Conservation (phyloP, 2,797 vertebrate species). For the Mus minutoides region DNA sequence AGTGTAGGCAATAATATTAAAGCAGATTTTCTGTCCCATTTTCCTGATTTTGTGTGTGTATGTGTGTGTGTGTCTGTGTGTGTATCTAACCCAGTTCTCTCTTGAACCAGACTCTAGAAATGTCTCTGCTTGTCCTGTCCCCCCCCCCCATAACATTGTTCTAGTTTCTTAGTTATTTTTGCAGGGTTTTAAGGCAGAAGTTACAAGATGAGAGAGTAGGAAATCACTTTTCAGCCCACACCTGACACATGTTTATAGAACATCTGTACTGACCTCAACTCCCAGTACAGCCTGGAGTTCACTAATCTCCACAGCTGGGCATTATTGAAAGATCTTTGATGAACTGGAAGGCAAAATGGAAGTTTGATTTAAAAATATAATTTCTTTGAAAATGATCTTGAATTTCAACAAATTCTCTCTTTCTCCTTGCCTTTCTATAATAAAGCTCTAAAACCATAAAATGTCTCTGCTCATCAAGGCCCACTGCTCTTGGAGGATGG, state of each 20-base stretch:
- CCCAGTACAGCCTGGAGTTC: neutral
- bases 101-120: neutral
- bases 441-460: too few species aligned
- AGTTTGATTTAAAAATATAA: neutral
- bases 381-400: constrained; percentile 20
- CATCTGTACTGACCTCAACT: neutral
- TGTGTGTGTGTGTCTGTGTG: neutral
- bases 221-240: neutral
- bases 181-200: neutral
- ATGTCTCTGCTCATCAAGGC: too few species aligned
- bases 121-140: neutral
- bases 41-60: neutral
- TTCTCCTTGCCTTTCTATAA: too few species aligned
- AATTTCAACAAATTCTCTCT: constrained; percentile 19
- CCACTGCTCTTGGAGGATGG: too few species aligned
- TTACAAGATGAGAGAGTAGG: neutral
- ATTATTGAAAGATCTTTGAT: neutral
- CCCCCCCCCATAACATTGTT: neutral
- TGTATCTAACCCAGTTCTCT: neutral
- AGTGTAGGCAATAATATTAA: neutral
- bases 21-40: neutral
- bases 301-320: neutral
- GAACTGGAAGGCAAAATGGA: neutral
- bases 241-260: neutral
- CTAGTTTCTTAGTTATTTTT: neutral